Conservation (phyloP, 2,888 invertebrate species). For the Odontomyia ornata region DNA sequence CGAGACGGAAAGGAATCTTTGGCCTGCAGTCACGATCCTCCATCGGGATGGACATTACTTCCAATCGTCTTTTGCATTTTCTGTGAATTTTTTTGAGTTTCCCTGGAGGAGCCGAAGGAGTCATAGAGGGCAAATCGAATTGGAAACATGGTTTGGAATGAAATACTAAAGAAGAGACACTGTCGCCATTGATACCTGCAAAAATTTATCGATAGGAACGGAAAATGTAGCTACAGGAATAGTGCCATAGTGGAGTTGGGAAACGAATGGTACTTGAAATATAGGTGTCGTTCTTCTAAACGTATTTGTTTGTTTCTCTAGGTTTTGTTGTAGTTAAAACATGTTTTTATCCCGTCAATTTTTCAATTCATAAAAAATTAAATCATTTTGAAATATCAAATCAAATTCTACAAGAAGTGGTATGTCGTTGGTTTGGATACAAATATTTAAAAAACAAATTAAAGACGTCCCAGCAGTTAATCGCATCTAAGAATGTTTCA, state of each 20-base stretch:
- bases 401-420: too few species aligned
- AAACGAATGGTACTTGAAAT: too few species aligned
- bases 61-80: background rate
- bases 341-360: too few species aligned
- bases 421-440: too few species aligned
- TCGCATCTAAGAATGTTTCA: background rate
- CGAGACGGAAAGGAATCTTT: conserved; percentile 4
- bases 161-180: conserved; percentile 18
- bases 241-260: too few species aligned
- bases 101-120: conserved; percentile 11
- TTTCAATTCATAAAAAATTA: too few species aligned
- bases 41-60: conserved; percentile 22
- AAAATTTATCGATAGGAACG: conserved; percentile 17
- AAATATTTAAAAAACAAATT: too few species aligned
- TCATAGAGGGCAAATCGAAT: conserved; percentile 31
- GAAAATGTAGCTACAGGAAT: background rate
- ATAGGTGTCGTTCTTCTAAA: too few species aligned
- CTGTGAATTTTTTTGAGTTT: background rate
- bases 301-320: too few species aligned
- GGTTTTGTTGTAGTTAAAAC: too few species aligned
- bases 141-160: conserved; percentile 3
- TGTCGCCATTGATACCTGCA: conserved; percentile 28
- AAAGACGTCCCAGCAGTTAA: too few species aligned
- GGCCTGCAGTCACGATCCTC: conserved; percentile 32
- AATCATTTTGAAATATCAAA: too few species aligned